Percentiles rank a stretch among this genome's conserved stretches.
Evolutionary conservation across 2,113 vertebrate species (phyloP).

Genomic region (Lagopus leucura): DNA sequence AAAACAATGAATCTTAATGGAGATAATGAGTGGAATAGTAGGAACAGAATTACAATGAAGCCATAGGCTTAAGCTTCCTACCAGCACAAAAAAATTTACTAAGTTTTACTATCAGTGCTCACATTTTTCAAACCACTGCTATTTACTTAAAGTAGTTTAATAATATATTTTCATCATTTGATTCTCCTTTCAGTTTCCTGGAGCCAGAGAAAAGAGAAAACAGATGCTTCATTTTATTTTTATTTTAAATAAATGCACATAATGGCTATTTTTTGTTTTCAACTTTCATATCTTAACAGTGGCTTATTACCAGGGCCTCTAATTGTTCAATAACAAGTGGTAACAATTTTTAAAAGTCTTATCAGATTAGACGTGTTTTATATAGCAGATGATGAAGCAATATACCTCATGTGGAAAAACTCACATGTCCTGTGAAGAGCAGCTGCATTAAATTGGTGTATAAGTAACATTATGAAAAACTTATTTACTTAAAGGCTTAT

Average conservation of each 20-base stretch:
- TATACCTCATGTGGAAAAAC: neutral
- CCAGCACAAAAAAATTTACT: neutral
- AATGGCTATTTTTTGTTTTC: no score
- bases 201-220: neutral
- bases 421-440: neutral
- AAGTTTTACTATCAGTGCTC: neutral
- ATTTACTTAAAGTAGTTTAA: neutral
- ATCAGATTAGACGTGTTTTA: neutral
- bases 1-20: neutral
- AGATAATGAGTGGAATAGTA: neutral
- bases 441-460: neutral
- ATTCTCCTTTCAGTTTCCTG: neutral
- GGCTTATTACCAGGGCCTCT: neutral
- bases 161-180: neutral
- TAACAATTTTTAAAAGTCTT: neutral
- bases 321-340: neutral
- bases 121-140: neutral
- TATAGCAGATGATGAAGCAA: neutral
- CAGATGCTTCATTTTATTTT: no score
- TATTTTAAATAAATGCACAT: no score
- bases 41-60: neutral
- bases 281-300: neutral
- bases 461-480: neutral
- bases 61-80: neutral
- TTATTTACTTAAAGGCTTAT: neutral